Conservation (phyloP, 2,113 vertebrate genomes). For the Ictalurus furcatus region DNA sequence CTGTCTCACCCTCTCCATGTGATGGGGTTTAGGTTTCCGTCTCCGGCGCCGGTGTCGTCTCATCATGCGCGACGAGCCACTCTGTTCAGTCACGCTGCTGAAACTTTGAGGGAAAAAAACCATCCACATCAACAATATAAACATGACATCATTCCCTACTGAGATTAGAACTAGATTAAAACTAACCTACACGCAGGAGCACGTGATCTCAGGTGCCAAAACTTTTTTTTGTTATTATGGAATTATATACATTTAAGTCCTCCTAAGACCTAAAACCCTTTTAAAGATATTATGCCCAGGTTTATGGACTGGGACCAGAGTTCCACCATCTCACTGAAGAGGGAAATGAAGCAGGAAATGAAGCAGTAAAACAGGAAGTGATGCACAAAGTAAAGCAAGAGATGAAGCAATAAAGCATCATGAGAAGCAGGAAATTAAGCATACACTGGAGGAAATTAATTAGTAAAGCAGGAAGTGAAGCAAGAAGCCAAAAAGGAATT, state of each 20-base stretch:
- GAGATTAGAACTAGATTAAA: neutral
- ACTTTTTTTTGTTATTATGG: neutral
- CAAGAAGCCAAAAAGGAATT: no score
- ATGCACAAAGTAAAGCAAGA: neutral
- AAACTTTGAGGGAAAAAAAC: slow-evolving; percentile 73
- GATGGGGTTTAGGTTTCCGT: slow-evolving; percentile 89
- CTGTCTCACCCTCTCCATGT: slow-evolving; percentile 88
- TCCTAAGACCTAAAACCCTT: neutral
- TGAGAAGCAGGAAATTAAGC: neutral
- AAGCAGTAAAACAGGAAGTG: neutral
- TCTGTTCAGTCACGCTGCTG: slow-evolving; percentile 97
- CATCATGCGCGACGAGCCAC: slow-evolving; percentile 91
- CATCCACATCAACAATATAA: no score
- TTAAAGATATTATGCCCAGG: neutral
- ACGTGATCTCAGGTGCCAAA: neutral
- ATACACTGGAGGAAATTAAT: neutral
- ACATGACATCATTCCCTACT: neutral
- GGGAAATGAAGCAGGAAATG: neutral
- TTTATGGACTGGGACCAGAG: neutral
- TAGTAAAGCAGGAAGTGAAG: neutral
- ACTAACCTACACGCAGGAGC: neutral
- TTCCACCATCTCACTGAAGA: neutral
- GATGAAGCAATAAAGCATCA: neutral
- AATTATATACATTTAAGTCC: neutral
- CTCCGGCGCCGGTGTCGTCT: slow-evolving; percentile 89